These are phyloP conservation scores for Caenorhabditis inopinata DNA, from an alignment of 1,140 invertebrate genomes.

Conservation along the genomic window DNA sequence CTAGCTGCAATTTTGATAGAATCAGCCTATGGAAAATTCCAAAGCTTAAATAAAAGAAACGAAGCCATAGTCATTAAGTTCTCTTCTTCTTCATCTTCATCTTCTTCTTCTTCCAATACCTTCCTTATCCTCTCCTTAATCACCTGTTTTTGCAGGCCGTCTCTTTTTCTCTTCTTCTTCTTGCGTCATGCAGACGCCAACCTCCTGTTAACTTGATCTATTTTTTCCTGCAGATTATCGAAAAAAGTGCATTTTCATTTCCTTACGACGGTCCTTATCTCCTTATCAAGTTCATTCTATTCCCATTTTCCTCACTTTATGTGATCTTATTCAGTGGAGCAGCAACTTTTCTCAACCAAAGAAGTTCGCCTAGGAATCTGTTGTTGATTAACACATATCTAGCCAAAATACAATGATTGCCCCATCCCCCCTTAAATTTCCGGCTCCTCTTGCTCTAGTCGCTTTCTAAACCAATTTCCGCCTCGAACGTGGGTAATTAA, in stretches of 20 bases:
- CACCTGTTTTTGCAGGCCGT: neutral
- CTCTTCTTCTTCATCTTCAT: no score
- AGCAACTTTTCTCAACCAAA: no score
- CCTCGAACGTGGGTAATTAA: no score
- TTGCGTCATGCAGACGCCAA: slow-evolving; percentile 6
- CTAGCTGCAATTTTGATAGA: slow-evolving; percentile 15
- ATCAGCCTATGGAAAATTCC: no score
- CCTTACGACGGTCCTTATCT: neutral
- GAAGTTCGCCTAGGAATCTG: no score
- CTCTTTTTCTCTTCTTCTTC: neutral
- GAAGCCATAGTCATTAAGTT: neutral
- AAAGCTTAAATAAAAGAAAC: no score
- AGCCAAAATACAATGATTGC: no score
- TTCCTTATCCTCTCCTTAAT: neutral
- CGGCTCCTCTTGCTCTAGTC: no score
- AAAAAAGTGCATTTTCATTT: neutral
- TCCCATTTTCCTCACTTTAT: neutral
- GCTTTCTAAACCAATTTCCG: no score
- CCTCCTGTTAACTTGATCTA: neutral
- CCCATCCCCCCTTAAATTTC: no score
- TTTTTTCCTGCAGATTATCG: neutral
- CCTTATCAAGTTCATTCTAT: neutral
- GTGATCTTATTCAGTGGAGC: no score
- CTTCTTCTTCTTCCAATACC: neutral
- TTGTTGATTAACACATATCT: no score